phyloP scores from a whole-genome alignment of 1,140 invertebrate genomes.

The Cecropterus lyciades region DNA sequence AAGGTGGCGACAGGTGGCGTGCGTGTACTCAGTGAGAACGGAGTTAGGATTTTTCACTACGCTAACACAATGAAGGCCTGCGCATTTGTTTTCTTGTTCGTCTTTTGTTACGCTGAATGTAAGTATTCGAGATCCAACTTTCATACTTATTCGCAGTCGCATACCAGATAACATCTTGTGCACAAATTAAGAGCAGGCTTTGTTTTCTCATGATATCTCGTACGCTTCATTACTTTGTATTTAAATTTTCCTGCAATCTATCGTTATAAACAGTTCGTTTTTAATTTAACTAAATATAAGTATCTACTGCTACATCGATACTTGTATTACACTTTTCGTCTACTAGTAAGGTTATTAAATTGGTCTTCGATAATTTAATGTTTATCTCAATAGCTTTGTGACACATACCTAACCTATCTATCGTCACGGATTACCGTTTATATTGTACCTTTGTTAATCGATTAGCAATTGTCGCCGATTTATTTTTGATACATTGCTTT shows the following conservation, averaged over 20 bases:
- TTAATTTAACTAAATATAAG: not conserved
- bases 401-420: not conserved
- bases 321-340: not conserved
- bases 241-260: constrained; percentile 17
- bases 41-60: constrained; percentile 18
- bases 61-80: constrained; percentile 57
- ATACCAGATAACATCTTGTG: constrained; percentile 33
- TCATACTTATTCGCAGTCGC: constrained; percentile 21
- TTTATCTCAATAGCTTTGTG: not conserved
- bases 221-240: constrained; percentile 22
- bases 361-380: not conserved
- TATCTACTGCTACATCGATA: too few species aligned
- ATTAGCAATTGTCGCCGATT: not conserved
- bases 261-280: not conserved
- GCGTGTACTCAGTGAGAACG: constrained; percentile 35
- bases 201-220: constrained; percentile 32
- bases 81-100: constrained; percentile 56
- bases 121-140: constrained; percentile 55
- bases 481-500: too few species aligned
- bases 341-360: not conserved
- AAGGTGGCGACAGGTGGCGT: constrained; percentile 25
- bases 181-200: constrained; percentile 25
- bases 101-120: constrained; percentile 64
- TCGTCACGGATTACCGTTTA: not conserved
- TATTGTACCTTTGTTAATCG: not conserved